Conservation (phyloP, 2,888 invertebrate genomes). For the Chloroclystis v-ata region DNA sequence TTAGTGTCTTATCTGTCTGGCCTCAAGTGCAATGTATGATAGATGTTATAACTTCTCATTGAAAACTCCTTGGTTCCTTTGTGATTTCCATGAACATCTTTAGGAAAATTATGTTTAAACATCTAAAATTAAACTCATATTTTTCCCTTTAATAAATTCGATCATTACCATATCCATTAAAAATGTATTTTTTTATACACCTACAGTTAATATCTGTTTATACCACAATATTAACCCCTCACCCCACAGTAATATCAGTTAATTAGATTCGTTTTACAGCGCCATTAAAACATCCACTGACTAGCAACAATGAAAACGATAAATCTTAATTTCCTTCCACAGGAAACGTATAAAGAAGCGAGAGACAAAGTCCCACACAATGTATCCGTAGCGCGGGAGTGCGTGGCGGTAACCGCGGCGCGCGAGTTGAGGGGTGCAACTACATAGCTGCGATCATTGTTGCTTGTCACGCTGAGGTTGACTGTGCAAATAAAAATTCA, state of each 20-base stretch:
- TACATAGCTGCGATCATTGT: conserved; percentile 35
- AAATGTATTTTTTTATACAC: background rate
- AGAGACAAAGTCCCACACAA: conserved; percentile 10
- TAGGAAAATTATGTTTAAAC: too few species aligned
- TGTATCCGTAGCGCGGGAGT: conserved; percentile 13
- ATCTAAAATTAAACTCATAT: too few species aligned
- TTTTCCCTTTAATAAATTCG: too few species aligned
- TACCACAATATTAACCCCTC: background rate
- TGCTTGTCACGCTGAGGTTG: conserved; percentile 24
- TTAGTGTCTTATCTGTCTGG: too few species aligned
- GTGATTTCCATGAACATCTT: too few species aligned
- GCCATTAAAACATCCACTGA: background rate
- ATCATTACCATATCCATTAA: too few species aligned
- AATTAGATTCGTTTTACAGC: conserved; percentile 4
- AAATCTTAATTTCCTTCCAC: conserved; percentile 19
- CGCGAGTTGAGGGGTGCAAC: conserved; percentile 28
- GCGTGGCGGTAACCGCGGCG: conserved; percentile 17
- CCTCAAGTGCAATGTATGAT: too few species aligned
- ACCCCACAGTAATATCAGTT: background rate
- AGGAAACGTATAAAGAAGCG: conserved; percentile 17
- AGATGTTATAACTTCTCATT: too few species aligned
- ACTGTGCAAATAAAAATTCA: conserved; percentile 1
- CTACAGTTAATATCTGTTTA: background rate
- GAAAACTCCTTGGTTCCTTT: too few species aligned
- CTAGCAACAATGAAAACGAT: conserved; percentile 7